phyloP scores from a whole-genome alignment of 2,888 invertebrate genomes.

The Silvanus unidentatus region DNA sequence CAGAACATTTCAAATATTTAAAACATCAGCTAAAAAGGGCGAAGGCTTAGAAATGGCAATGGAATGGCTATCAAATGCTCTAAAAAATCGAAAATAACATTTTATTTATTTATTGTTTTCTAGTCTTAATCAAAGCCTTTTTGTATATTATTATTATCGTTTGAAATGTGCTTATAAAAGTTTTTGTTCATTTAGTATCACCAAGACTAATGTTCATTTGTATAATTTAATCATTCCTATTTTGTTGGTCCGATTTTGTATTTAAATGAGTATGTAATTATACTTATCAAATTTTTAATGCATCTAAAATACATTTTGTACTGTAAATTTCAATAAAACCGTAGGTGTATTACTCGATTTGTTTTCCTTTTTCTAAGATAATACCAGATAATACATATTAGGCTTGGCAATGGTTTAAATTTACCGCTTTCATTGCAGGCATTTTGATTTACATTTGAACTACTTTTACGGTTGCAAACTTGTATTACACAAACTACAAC shows the following conservation, averaged over 20 bases:
- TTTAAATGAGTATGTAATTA: background rate
- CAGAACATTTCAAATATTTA: conserved; percentile 98
- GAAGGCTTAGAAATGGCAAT: conserved; percentile 98
- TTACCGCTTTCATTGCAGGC: too few species aligned
- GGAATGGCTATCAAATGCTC: conserved; percentile 95
- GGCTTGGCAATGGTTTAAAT: too few species aligned
- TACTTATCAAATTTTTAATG: background rate
- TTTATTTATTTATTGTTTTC: conserved; percentile 17
- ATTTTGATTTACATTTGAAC: too few species aligned
- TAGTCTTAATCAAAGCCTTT: background rate
- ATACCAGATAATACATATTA: too few species aligned
- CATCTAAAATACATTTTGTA: conserved; percentile 3
- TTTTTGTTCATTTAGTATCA: conserved; percentile 1
- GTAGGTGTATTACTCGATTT: background rate
- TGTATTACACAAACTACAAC: too few species aligned
- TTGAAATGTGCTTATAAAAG: background rate
- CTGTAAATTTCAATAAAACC: conserved; percentile 2
- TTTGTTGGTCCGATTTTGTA: background rate
- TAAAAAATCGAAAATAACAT: conserved; percentile 81
- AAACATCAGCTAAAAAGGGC: conserved; percentile 96
- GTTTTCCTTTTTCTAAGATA: too few species aligned
- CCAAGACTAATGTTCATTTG: background rate
- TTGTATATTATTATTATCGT: conserved; percentile 1
- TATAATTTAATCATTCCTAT: conserved; percentile 5
- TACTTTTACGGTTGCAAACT: too few species aligned